Conservation (phyloP, 1,140 invertebrate species). For the Drosophila hydei region DNA sequence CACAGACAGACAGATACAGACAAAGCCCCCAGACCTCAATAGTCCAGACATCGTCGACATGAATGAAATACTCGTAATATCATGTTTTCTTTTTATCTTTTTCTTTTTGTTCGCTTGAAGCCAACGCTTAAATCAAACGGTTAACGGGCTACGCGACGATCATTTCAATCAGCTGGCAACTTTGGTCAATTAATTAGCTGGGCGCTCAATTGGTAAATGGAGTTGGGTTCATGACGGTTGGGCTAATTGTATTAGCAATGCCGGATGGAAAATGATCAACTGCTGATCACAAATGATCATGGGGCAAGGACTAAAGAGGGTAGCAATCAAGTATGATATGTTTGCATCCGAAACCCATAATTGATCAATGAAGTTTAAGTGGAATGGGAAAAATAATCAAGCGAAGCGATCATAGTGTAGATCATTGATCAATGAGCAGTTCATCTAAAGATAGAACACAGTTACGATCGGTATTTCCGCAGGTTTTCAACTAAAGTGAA, state of each 20-base stretch:
- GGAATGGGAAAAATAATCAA: not conserved
- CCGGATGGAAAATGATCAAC: not conserved
- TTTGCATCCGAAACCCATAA: not conserved
- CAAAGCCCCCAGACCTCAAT: constrained; percentile 33
- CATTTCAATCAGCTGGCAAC: constrained; percentile 71
- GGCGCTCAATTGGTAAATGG: not conserved
- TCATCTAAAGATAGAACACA: no score
- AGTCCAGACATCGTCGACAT: constrained; percentile 60
- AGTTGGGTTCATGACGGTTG: not conserved
- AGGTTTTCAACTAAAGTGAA: no score
- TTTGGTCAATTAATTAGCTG: constrained; percentile 51
- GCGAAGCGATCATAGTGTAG: not conserved
- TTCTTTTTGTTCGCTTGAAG: constrained; percentile 2
- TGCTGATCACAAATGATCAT: not conserved
- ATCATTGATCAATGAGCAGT: no score
- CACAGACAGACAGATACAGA: constrained; percentile 27
- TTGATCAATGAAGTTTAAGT: not conserved
- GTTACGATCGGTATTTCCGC: no score
- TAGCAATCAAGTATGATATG: not conserved
- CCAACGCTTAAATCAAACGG: constrained; percentile 64
- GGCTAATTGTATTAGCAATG: constrained; percentile 14
- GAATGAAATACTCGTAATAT: constrained; percentile 68
- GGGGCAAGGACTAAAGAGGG: not conserved
- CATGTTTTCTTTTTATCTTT: constrained; percentile 52
- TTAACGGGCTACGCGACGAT: constrained; percentile 63